These are phyloP conservation scores for Gasterosteus aculeatus DNA, from an alignment of 2,113 vertebrate genomes.

Conservation along the genomic window DNA sequence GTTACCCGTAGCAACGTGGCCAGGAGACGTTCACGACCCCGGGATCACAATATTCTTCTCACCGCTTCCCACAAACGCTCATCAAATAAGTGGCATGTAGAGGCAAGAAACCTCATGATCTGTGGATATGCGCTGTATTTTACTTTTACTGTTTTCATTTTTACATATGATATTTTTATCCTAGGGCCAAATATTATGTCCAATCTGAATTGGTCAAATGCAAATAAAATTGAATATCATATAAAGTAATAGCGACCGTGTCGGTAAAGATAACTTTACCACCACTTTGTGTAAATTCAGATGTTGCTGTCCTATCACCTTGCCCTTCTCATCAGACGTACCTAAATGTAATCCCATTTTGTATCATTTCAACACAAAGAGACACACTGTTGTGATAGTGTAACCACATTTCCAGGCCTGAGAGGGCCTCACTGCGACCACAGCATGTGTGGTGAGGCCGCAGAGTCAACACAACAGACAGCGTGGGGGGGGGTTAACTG, in stretches of 20 bases:
- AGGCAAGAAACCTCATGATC: slow-evolving; percentile 42
- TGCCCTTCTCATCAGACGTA: slow-evolving; percentile 25
- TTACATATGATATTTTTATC: slow-evolving; percentile 31
- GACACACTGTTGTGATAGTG: slow-evolving; percentile 38
- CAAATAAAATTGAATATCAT: slow-evolving; percentile 40
- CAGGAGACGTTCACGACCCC: slow-evolving; percentile 27
- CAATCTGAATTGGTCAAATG: slow-evolving; percentile 32
- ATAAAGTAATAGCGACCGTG: slow-evolving; percentile 32
- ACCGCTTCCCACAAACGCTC: slow-evolving; percentile 50
- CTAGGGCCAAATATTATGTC: not conserved
- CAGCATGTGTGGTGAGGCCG: slow-evolving; percentile 45
- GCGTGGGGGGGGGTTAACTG: slow-evolving; percentile 13
- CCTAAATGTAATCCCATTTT: slow-evolving; percentile 33
- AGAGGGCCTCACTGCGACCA: slow-evolving; percentile 34
- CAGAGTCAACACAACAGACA: slow-evolving; percentile 38
- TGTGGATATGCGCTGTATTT: slow-evolving; percentile 15
- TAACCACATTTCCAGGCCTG: slow-evolving; percentile 15
- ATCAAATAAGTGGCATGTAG: slow-evolving; percentile 28
- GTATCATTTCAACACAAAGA: slow-evolving; percentile 33
- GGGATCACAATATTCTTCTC: slow-evolving; percentile 35
- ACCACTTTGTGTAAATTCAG: slow-evolving; percentile 34
- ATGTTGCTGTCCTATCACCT: slow-evolving; percentile 8
- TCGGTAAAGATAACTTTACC: slow-evolving; percentile 14
- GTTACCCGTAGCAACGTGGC: slow-evolving; percentile 41
- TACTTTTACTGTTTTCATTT: slow-evolving; percentile 34